phyloP scores from a whole-genome alignment of 2,888 invertebrate genomes.

The Stramonita haemastoma region DNA sequence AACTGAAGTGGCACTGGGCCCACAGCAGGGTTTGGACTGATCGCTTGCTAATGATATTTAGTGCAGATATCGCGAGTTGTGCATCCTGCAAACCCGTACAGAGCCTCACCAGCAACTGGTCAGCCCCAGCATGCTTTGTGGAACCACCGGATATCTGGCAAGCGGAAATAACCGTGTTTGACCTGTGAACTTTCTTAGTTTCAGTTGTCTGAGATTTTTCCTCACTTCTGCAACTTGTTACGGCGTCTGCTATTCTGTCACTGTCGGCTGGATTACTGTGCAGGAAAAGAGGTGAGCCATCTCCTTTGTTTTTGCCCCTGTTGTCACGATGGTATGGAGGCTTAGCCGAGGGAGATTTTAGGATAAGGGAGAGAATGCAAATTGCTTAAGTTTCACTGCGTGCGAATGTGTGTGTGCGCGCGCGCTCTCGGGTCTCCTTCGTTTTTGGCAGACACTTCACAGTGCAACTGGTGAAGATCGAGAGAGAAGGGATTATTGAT shows the following conservation, averaged over 20 bases:
- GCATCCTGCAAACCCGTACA: neutral
- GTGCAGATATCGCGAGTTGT: neutral
- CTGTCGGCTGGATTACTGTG: neutral
- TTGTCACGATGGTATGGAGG: neutral
- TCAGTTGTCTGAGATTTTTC: constrained; percentile 29
- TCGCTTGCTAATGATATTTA: neutral
- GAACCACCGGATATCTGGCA: constrained; percentile 19
- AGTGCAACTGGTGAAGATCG: neutral
- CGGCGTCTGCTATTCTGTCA: constrained; percentile 18
- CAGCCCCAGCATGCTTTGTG: neutral
- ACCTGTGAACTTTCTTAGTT: constrained; percentile 34
- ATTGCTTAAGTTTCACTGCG: neutral
- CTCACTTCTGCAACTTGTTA: constrained; percentile 21
- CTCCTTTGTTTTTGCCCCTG: neutral
- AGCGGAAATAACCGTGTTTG: constrained; percentile 32
- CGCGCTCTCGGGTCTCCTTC: neutral
- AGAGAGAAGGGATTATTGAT: neutral
- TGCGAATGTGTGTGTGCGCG: neutral
- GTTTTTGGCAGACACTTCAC: neutral
- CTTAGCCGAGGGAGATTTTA: neutral
- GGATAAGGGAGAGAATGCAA: constrained; percentile 24
- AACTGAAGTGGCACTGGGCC: neutral
- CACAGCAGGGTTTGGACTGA: neutral
- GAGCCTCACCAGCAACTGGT: neutral
- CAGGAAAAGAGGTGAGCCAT: too few relatives aligned